These are phyloP conservation scores for Nyctereutes procyonoides DNA, from an alignment of 2,113 vertebrate species.

Conservation along the genomic window DNA sequence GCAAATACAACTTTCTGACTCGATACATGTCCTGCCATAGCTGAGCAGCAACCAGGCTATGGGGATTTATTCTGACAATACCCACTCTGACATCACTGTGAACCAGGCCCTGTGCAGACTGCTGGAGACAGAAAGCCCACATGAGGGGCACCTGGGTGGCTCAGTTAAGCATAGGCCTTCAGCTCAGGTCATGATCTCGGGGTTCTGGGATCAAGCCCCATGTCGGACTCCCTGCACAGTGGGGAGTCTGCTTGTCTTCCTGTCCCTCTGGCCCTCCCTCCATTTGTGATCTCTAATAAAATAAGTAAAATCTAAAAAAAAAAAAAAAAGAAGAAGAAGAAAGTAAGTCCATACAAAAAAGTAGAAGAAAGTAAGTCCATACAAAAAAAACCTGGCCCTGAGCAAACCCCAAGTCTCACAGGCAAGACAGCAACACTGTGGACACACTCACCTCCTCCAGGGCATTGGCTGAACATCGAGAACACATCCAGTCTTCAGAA, in stretches of 20 bases:
- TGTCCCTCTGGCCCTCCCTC: too few species aligned
- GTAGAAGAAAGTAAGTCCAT: neutral
- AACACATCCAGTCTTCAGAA: conserved; percentile 93
- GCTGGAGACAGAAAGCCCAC: neutral
- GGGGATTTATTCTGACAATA: neutral
- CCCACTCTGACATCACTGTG: neutral
- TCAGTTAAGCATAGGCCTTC: too few species aligned
- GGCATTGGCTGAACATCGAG: conserved; percentile 94
- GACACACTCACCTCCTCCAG: conserved; percentile 91
- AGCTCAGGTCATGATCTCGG: too few species aligned
- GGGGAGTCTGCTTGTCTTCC: too few species aligned
- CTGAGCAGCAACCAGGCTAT: neutral
- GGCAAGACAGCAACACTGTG: neutral
- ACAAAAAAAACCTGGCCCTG: neutral
- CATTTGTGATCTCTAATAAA: too few species aligned
- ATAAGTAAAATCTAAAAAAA: neutral
- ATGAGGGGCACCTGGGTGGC: too few species aligned
- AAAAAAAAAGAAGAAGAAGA: too few species aligned
- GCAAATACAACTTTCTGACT: neutral
- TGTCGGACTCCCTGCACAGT: too few species aligned
- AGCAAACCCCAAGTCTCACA: neutral
- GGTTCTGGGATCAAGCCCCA: too few species aligned
- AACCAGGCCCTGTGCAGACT: neutral
- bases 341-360: too few species aligned
- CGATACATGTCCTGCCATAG: neutral